Percentiles rank a stretch among this genome's conserved stretches.
phyloP scores from a whole-genome alignment of 2,888 invertebrate species.

The Thysanoteuthis rhombus region DNA sequence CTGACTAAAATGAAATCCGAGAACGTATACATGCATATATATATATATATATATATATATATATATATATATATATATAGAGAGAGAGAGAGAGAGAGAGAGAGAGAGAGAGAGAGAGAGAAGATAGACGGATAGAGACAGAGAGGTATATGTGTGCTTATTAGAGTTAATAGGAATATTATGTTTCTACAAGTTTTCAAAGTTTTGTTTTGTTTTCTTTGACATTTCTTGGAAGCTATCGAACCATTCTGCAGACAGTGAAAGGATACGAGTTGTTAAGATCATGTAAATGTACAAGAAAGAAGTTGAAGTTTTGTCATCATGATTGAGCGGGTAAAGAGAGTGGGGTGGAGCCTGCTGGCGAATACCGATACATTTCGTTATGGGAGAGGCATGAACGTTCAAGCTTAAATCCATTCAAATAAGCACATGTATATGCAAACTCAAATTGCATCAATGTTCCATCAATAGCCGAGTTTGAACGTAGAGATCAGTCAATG shows the following conservation, averaged over 20 bases:
- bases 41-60: not conserved
- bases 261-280: not conserved
- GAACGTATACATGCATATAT: not conserved
- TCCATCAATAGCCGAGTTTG: too few species aligned
- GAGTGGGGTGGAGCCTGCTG: not conserved
- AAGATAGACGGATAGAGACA: not conserved
- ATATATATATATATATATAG: not conserved
- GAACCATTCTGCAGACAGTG: not conserved
- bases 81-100: not conserved
- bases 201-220: not conserved
- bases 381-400: not conserved
- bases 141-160: not conserved
- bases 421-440: not conserved
- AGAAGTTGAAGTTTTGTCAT: not conserved
- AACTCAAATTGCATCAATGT: too few species aligned
- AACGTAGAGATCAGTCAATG: too few species aligned
- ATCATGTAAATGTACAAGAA: not conserved
- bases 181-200: not conserved
- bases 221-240: not conserved
- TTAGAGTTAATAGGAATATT: not conserved
- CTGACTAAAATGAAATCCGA: not conserved
- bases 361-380: not conserved
- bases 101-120: not conserved
- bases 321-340: not conserved
- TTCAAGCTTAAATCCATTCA: not conserved